A percentile compares a stretch with the other conserved stretches of the same genome.
phyloP scores from a whole-genome alignment of 2,113 vertebrate species.

The Apeltes quadracus region DNA sequence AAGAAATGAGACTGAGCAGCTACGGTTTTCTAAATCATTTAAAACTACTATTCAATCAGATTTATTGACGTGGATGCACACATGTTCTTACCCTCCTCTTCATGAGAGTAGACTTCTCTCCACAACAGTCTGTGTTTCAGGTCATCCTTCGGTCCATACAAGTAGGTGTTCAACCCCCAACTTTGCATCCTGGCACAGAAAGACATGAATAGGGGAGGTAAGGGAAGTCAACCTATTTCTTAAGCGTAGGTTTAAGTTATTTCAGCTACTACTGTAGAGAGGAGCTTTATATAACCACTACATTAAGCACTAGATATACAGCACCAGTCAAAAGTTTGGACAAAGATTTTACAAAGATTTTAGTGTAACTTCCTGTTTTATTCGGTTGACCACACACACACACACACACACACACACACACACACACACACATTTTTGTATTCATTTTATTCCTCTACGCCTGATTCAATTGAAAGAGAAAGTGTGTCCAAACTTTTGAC shows the following conservation, averaged over 20 bases:
- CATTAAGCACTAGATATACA: not conserved
- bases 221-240: not conserved
- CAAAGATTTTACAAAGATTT: no score
- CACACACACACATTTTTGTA: no score
- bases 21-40: not conserved
- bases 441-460: no score
- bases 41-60: not conserved
- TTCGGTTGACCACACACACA: no score
- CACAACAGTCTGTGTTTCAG: conserved; percentile 89
- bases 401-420: no score
- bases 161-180: conserved; percentile 85
- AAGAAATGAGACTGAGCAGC: not conserved
- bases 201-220: not conserved
- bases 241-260: not conserved
- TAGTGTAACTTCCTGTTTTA: no score
- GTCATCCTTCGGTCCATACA: conserved; percentile 89
- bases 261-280: not conserved
- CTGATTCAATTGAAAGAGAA: no score
- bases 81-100: conserved; percentile 83
- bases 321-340: no score
- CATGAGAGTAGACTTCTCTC: conserved; percentile 88
- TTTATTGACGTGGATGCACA: not conserved
- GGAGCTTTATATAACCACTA: not conserved
- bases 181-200: conserved; percentile 78
- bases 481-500: no score